A percentile compares a stretch with the other conserved stretches of the same genome.
phyloP scores from a whole-genome alignment of 2,113 vertebrate species.

The Charadrius vociferus region DNA sequence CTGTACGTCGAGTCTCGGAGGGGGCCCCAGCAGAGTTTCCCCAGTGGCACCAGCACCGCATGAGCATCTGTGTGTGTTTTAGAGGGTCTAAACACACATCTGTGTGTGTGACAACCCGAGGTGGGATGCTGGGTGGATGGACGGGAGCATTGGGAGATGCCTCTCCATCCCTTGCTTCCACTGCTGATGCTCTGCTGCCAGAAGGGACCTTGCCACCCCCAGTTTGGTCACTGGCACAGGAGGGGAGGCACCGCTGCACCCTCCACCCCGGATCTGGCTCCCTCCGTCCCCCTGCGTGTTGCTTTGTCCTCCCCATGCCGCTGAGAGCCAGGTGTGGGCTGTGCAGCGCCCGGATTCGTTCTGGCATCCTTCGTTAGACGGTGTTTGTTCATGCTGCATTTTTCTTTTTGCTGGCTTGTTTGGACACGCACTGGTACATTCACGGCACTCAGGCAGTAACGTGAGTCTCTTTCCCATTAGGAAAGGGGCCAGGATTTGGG shows the following conservation, averaged over 20 bases:
- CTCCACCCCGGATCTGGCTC: neutral
- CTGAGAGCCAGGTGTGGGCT: constrained; percentile 36
- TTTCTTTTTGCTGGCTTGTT: constrained; percentile 60
- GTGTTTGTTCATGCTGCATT: constrained; percentile 62
- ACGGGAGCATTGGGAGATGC: fast-evolving
- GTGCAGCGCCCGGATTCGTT: neutral
- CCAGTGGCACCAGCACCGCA: fast-evolving
- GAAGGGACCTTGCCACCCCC: neutral
- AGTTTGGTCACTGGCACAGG: neutral
- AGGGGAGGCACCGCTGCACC: neutral
- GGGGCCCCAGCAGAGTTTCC: neutral
- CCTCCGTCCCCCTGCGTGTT: fast-evolving
- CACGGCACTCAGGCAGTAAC: constrained; percentile 48
- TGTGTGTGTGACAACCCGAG: neutral
- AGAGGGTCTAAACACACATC: too few relatives aligned
- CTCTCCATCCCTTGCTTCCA: neutral
- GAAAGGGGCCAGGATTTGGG: constrained; percentile 56
- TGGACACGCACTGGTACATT: constrained; percentile 63
- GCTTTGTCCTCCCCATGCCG: fast-evolving
- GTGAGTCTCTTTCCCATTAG: constrained; percentile 59
- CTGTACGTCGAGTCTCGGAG: neutral
- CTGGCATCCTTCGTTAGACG: constrained; percentile 7
- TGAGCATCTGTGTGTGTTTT: neutral
- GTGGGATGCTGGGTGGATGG: fast-evolving
- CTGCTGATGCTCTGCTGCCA: neutral